Evolutionary conservation across 2,888 invertebrate genomes (phyloP).

Genomic region (Pandemis cinnamomeana): DNA sequence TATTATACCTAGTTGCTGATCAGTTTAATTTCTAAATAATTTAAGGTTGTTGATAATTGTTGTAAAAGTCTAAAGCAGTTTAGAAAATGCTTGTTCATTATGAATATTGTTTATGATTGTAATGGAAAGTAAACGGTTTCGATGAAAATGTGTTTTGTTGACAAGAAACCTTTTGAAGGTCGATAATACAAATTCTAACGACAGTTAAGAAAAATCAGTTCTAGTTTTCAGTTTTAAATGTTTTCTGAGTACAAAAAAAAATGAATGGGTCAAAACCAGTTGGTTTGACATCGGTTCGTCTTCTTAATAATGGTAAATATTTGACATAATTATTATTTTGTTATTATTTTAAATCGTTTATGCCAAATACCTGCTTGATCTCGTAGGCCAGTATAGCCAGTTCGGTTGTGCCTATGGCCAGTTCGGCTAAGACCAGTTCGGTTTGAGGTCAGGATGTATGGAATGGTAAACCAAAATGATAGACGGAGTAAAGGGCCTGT

Average conservation of each 20-base stretch:
- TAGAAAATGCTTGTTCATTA: neutral
- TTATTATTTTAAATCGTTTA: too few species aligned
- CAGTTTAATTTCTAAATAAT: neutral
- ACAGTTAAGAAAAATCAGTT: too few species aligned
- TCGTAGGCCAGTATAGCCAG: conserved; percentile 10
- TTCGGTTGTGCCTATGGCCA: conserved; percentile 6
- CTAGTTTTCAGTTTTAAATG: too few species aligned
- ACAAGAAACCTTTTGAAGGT: too few species aligned
- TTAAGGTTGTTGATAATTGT: neutral
- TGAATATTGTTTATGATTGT: neutral
- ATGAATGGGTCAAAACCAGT: too few species aligned
- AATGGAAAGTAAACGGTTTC: neutral
- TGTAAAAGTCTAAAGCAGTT: neutral
- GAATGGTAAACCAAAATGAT: neutral
- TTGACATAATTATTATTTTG: too few species aligned
- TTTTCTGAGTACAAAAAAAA: too few species aligned
- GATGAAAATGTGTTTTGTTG: too few species aligned
- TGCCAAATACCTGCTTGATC: neutral
- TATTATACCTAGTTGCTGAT: neutral
- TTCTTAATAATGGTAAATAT: too few species aligned
- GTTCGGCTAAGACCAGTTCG: conserved; percentile 27
- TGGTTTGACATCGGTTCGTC: too few species aligned
- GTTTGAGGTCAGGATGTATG: conserved; percentile 12
- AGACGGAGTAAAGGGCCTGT: neutral
- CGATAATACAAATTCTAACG: too few species aligned